These are phyloP conservation scores for Synchiropus splendidus DNA, from an alignment of 2,113 vertebrate genomes.

Conservation along the genomic window DNA sequence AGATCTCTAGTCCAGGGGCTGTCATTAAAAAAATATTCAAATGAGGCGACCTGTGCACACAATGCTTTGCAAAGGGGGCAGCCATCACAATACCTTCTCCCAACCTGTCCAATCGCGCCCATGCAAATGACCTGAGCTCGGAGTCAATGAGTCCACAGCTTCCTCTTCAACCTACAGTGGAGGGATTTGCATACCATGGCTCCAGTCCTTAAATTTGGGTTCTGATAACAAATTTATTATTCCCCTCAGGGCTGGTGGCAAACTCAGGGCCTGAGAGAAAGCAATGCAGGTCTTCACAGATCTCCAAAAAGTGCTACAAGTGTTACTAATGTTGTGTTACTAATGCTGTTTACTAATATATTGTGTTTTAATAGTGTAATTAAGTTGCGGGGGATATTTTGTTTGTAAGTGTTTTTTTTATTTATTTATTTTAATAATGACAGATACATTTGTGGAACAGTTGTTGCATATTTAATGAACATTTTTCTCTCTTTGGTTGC, in stretches of 20 bases:
- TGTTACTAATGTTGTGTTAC: too few species aligned
- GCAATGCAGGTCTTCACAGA: too few species aligned
- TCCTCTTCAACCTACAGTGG: slow-evolving; percentile 31
- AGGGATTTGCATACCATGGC: slow-evolving; percentile 52
- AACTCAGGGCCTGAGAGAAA: background rate
- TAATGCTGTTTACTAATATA: too few species aligned
- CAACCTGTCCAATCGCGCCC: slow-evolving; percentile 56
- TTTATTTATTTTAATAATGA: too few species aligned
- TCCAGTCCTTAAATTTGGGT: slow-evolving; percentile 51
- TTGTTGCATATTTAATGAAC: too few species aligned
- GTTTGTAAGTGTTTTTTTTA: too few species aligned
- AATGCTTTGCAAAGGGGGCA: slow-evolving; percentile 55
- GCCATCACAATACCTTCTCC: slow-evolving; percentile 42
- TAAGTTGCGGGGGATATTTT: too few species aligned
- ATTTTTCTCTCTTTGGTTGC: background rate
- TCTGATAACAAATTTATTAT: slow-evolving; percentile 52
- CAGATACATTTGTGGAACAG: too few species aligned
- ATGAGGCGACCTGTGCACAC: slow-evolving; percentile 57
- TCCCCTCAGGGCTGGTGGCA: slow-evolving; percentile 36
- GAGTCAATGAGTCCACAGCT: slow-evolving; percentile 43
- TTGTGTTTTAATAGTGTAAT: too few species aligned
- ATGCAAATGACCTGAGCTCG: slow-evolving; percentile 56
- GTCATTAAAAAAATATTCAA: slow-evolving; percentile 61
- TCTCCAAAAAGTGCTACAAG: too few species aligned
- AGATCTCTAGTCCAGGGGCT: slow-evolving; percentile 27